Conservation (phyloP, 1,140 invertebrate species). For the Pristionchus pacificus region DNA sequence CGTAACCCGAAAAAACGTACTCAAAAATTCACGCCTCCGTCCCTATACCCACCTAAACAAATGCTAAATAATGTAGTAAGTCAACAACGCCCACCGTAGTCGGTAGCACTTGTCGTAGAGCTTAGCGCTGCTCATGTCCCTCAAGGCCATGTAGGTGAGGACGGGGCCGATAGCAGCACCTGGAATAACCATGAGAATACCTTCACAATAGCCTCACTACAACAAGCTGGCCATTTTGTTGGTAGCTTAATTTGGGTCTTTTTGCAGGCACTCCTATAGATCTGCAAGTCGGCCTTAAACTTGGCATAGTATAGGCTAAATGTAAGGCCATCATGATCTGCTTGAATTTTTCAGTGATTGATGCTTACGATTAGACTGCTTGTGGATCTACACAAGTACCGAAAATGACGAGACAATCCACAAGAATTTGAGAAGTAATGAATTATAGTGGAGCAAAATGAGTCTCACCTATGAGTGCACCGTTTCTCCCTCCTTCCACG, state of each 20-base stretch:
- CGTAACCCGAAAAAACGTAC: background rate
- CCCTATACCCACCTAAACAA: background rate
- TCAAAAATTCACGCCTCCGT: background rate
- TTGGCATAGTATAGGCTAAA: too few species aligned
- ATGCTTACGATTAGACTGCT: too few species aligned
- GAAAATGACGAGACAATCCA: too few species aligned
- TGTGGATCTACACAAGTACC: too few species aligned
- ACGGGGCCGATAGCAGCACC: constrained; percentile 28
- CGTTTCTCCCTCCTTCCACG: constrained; percentile 26
- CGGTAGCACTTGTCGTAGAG: constrained; percentile 37
- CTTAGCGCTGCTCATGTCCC: constrained; percentile 31
- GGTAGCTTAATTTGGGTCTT: too few species aligned
- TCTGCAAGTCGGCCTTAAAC: too few species aligned
- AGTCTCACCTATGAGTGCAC: constrained; percentile 15
- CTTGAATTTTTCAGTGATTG: too few species aligned
- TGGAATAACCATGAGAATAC: constrained; percentile 3
- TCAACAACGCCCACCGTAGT: constrained; percentile 11
- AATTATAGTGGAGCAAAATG: too few species aligned
- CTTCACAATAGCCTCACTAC: background rate
- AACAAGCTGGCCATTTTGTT: background rate
- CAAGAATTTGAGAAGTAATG: too few species aligned
- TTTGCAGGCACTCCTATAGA: too few species aligned
- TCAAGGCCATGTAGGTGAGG: constrained; percentile 21
- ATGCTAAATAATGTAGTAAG: constrained; percentile 7
- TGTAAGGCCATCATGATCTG: too few species aligned